Evolutionary conservation across 2,888 invertebrate species (phyloP).

Genomic region (Tryphoninae sp.): DNA sequence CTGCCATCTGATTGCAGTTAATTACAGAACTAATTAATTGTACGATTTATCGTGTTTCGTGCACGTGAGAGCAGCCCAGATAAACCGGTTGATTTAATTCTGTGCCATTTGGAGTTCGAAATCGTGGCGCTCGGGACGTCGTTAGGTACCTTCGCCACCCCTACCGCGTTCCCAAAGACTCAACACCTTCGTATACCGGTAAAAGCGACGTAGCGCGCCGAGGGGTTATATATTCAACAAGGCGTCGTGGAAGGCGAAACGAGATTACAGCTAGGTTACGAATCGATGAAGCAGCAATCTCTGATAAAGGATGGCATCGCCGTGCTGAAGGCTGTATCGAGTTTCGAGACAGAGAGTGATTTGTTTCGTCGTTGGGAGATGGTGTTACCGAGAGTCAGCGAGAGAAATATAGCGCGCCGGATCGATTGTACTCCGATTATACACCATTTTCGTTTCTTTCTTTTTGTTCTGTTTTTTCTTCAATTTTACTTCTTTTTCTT

Average conservation of each 20-base stretch:
- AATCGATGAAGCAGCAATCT: conserved; percentile 65
- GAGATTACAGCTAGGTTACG: conserved; percentile 61
- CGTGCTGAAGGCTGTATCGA: conserved; percentile 20
- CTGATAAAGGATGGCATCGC: conserved; percentile 60
- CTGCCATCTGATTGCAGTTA: conserved; percentile 77
- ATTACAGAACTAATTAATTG: conserved; percentile 79
- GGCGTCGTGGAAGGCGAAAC: conserved; percentile 48
- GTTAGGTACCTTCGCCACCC: conserved; percentile 35
- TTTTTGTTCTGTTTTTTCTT: not conserved
- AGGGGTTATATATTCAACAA: conserved; percentile 26
- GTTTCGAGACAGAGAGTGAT: conserved; percentile 28
- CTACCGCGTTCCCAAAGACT: conserved; percentile 47
- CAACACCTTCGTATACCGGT: conserved; percentile 52
- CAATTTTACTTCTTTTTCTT: not conserved
- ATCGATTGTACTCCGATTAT: not conserved
- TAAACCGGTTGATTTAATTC: conserved; percentile 77
- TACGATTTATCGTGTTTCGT: conserved; percentile 74
- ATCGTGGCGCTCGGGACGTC: conserved; percentile 37
- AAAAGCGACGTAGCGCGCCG: too few relatives aligned
- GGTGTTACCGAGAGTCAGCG: conserved; percentile 39
- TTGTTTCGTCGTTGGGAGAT: conserved; percentile 27
- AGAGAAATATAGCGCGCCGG: conserved; percentile 28
- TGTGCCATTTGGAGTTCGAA: conserved; percentile 63
- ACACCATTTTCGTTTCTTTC: too few relatives aligned
- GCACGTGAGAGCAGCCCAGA: conserved; percentile 67